Evolutionary conservation across 2,888 invertebrate species (phyloP).

Genomic region (Sialis fuliginosa): DNA sequence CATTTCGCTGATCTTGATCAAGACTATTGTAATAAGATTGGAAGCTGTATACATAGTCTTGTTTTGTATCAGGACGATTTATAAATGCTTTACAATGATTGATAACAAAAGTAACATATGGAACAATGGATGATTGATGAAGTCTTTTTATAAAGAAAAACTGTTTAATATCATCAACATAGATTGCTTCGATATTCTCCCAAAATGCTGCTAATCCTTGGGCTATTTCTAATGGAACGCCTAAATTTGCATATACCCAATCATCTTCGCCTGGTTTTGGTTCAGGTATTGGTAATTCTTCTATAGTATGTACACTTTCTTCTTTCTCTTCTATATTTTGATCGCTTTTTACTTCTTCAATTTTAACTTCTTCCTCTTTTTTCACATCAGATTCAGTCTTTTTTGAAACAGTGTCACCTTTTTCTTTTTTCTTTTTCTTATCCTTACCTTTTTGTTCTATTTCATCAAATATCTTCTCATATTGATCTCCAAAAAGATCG

Average conservation of each 20-base stretch:
- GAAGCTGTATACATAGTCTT: constrained; percentile 34
- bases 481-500: constrained; percentile 23
- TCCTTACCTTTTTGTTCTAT: constrained; percentile 7
- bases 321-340: constrained; percentile 14
- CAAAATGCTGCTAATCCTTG: constrained; percentile 24
- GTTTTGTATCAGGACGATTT: constrained; percentile 36
- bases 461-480: constrained; percentile 2
- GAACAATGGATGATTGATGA: constrained; percentile 33
- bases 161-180: constrained; percentile 33
- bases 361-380: constrained; percentile 15
- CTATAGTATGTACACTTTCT: constrained; percentile 7
- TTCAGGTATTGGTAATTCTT: constrained; percentile 5
- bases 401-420: neutral
- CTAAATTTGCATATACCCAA: constrained; percentile 23
- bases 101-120: constrained; percentile 34
- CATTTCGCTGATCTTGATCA: constrained; percentile 35
- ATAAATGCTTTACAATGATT: constrained; percentile 36
- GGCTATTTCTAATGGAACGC: constrained; percentile 16
- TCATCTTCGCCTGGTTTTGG: constrained; percentile 17
- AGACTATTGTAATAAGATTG: constrained; percentile 40
- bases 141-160: constrained; percentile 37
- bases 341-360: constrained; percentile 14
- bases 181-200: constrained; percentile 25
- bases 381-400: constrained; percentile 5
- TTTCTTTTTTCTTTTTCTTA: constrained; percentile 7